Base-by-base conservation (phyloP, 2,113 vertebrate species). In the Pelecanus crispus region DNA sequence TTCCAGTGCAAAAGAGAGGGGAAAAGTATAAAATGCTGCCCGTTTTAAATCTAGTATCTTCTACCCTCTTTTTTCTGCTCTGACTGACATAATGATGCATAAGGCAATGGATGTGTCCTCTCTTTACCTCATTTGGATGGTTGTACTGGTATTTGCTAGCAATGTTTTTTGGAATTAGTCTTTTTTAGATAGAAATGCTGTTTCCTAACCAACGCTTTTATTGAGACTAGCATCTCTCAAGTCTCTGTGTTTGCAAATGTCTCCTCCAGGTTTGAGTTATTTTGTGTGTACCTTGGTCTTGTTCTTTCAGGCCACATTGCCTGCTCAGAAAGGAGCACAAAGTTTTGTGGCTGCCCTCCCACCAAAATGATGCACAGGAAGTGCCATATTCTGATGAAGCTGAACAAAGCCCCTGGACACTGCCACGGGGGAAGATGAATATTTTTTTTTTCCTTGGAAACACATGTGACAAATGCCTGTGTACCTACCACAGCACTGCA, bases 401-500 rank as follows among this genome's bases (percentile, higher is more conserved):
- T 0, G 1, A n/a, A 38, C 0, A 5, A 63, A 65, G 18, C 1
- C 10, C 56, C 42, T 58, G 38, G 32, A 42, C 11, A 16, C 9
- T 44, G n/a, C 38, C 25, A 38, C 9, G 58, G 31, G 13, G 32
- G 12, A 45, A 81, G 19, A 19, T 3, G 6, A 70, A 66, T 1
- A 2, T 11, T 44, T 72, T 50, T 49, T 50, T 29, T 81, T 78
- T 7, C 31, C 10, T 42, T 53, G 47, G 53, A 68, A 93, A 59
- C 22, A 29, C 17, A 25, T 2, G 7, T 47, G 19, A 4, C 26
- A 42, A 55, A 55, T 50, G 53, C 34, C 36, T 29, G 21, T 0
- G 0, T 26, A 40, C 4, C 22, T 78, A 6, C 31, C 0, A 3
- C 0, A 0, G 12, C 45, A 61, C 3, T 31, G 20, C 4, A 7